A percentile compares a stretch with the other conserved stretches of the same genome.
Evolutionary conservation across 2,113 vertebrate species (phyloP).

Genomic region (Sclerurus mexicanus): DNA sequence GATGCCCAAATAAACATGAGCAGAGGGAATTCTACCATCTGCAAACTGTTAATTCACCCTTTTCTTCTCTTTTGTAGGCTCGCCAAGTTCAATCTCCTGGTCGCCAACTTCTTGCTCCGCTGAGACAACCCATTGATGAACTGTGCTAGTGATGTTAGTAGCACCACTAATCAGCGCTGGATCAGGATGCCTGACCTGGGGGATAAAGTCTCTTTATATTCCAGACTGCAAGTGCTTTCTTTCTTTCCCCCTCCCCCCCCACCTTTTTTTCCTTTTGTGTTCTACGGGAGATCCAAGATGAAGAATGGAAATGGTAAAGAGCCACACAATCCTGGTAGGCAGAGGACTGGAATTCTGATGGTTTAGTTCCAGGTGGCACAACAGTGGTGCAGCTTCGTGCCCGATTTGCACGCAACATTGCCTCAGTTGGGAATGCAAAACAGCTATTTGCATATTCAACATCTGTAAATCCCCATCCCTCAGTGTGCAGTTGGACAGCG

Average conservation of each 20-base stretch:
- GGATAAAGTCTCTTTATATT: constrained; percentile 51
- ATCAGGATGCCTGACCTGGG: neutral
- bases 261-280: neutral
- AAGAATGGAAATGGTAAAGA: neutral
- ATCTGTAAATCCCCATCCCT: neutral
- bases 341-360: accelerated
- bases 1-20: constrained; percentile 44
- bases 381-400: neutral
- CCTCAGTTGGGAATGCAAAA: neutral
- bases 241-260: accelerated
- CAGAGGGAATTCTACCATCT: constrained; percentile 56
- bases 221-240: neutral
- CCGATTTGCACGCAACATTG: neutral
- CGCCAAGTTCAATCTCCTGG: constrained; percentile 51
- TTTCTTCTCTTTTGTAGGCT: constrained; percentile 60
- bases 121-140: constrained; percentile 29
- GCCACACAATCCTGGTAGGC: neutral
- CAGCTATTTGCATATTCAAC: neutral
- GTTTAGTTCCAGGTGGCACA: neutral
- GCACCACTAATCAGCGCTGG: constrained; percentile 48
- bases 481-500: neutral
- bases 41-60: constrained; percentile 62
- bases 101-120: constrained; percentile 53
- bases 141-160: constrained; percentile 61
- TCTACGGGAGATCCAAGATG: neutral